A percentile compares a stretch with the other conserved stretches of the same genome.
Conservation (phyloP, 2,113 vertebrate genomes). For the Grammomys dolichurus region DNA sequence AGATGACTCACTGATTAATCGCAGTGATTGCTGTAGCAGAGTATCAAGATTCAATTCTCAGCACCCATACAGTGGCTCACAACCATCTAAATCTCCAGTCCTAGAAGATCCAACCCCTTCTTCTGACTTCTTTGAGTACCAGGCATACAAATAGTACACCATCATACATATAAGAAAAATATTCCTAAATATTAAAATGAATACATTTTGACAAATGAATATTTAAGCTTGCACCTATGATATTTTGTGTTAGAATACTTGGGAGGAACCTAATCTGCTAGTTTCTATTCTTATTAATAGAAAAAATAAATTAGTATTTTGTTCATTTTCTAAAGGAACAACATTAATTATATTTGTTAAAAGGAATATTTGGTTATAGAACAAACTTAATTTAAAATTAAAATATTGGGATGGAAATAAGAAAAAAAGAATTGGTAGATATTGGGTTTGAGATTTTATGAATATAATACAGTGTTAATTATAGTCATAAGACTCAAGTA, state of each 20-base stretch:
- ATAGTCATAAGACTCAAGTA: not conserved
- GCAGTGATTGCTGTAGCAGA: not conserved
- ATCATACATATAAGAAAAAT: not conserved
- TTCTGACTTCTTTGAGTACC: not conserved
- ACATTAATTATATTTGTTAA: not conserved
- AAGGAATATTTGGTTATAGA: not conserved
- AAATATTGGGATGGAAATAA: not conserved
- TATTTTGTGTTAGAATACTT: not conserved
- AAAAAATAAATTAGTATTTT: not conserved
- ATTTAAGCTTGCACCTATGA: not conserved
- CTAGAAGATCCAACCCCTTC: not conserved
- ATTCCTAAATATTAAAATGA: not conserved
- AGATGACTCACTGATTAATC: not conserved
- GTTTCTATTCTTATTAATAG: not conserved
- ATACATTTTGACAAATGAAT: not conserved
- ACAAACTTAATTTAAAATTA: not conserved
- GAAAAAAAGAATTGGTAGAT: accelerated
- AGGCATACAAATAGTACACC: not conserved
- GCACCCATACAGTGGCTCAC: not conserved
- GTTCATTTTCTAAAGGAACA: not conserved
- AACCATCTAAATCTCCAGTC: not conserved
- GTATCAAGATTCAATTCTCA: not conserved
- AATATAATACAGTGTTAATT: not conserved
- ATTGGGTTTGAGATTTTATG: not conserved
- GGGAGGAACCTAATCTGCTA: not conserved